Conservation (phyloP, 2,113 vertebrate species). For the Callaeas wilsoni region DNA sequence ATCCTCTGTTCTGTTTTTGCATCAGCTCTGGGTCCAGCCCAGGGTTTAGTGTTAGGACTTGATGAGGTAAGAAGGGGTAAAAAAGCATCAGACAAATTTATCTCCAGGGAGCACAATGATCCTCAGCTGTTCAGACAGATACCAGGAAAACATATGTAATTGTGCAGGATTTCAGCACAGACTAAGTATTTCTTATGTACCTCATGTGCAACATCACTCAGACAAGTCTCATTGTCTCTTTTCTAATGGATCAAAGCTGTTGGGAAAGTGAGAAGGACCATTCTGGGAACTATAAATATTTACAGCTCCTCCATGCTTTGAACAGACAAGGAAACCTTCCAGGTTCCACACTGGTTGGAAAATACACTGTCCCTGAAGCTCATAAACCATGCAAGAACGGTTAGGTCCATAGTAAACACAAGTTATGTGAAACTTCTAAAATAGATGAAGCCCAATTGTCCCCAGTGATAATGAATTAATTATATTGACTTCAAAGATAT, state of each 20-base stretch:
- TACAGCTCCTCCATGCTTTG: background rate
- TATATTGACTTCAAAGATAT: background rate
- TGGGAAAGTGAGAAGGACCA: background rate
- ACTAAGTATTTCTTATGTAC: background rate
- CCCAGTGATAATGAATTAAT: background rate
- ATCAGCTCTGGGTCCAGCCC: background rate
- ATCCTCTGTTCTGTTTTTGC: background rate
- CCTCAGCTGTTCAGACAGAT: background rate
- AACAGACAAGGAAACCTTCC: background rate
- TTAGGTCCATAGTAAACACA: background rate
- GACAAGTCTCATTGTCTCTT: background rate
- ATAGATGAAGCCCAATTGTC: background rate
- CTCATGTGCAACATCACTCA: background rate
- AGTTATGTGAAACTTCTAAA: background rate
- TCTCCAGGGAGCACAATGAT: background rate
- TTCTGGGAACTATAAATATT: background rate
- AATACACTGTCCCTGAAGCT: background rate
- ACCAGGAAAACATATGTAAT: background rate
- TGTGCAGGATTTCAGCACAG: background rate
- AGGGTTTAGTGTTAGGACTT: background rate
- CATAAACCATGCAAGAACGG: background rate
- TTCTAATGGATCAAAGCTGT: background rate
- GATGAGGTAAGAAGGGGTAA: background rate
- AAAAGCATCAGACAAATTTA: background rate
- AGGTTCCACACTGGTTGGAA: background rate